Conservation (phyloP, 2,888 invertebrate genomes). For the Trileptium ribeirensis region DNA sequence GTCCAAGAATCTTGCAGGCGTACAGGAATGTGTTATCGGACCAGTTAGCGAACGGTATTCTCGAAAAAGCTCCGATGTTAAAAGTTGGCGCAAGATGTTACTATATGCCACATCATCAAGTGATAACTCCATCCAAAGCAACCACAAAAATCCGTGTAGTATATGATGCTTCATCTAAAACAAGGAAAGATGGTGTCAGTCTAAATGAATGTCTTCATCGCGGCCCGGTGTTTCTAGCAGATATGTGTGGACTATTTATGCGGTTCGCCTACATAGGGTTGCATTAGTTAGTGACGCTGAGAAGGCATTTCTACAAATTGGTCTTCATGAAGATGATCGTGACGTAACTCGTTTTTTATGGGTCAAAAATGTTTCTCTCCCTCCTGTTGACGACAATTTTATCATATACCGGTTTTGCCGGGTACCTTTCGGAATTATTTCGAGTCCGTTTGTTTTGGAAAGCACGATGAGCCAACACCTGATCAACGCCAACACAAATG, state of each 20-base stretch:
- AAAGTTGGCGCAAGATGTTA: background rate
- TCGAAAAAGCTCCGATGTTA: slow-evolving; percentile 18
- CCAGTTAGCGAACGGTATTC: slow-evolving; percentile 17
- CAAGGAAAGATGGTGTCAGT: background rate
- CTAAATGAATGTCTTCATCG: slow-evolving; percentile 33
- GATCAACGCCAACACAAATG: background rate
- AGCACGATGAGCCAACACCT: slow-evolving; percentile 1
- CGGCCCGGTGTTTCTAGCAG: slow-evolving; percentile 28
- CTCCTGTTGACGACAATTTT: background rate
- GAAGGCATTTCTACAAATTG: slow-evolving; percentile 34
- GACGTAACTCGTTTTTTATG: slow-evolving; percentile 27
- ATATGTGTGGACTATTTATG: slow-evolving; percentile 26
- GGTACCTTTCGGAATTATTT: slow-evolving; percentile 13
- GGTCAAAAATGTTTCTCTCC: background rate
- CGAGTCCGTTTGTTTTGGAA: slow-evolving; percentile 7
- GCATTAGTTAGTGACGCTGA: slow-evolving; percentile 32
- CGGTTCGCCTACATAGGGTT: slow-evolving; percentile 11
- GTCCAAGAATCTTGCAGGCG: background rate
- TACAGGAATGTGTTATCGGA: slow-evolving; percentile 20
- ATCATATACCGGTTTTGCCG: background rate
- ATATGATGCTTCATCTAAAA: slow-evolving; percentile 27
- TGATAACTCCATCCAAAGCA: slow-evolving; percentile 25
- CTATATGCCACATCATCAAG: slow-evolving; percentile 31
- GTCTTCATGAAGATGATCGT: slow-evolving; percentile 22
- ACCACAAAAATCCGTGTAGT: slow-evolving; percentile 34